Conservation (phyloP, 2,888 invertebrate genomes). For the Drosophila gaucha region DNA sequence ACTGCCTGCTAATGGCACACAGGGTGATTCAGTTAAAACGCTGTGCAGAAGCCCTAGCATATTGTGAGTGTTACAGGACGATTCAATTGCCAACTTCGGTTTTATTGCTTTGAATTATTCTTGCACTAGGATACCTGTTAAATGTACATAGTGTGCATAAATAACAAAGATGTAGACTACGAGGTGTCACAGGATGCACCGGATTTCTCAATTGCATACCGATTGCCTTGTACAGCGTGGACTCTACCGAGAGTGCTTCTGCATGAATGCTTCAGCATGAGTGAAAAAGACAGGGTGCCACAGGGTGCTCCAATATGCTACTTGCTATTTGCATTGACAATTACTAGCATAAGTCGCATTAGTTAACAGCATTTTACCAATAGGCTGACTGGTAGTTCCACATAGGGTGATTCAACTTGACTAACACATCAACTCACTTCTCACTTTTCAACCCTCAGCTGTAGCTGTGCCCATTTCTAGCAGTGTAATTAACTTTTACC, state of each 20-base stretch:
- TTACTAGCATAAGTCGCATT: too few relatives aligned
- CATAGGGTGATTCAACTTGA: neutral
- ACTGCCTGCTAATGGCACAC: neutral
- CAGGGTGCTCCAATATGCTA: too few relatives aligned
- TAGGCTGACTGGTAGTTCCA: neutral
- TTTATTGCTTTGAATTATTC: too few relatives aligned
- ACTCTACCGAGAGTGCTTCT: too few relatives aligned
- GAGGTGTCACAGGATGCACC: neutral
- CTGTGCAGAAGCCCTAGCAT: neutral
- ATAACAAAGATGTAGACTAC: too few relatives aligned
- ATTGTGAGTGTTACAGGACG: too few relatives aligned
- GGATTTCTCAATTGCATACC: too few relatives aligned
- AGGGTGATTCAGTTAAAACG: neutral
- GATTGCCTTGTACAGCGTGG: neutral
- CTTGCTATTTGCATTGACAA: too few relatives aligned
- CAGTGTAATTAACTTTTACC: constrained; percentile 42
- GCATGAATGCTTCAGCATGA: too few relatives aligned
- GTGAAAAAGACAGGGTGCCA: neutral
- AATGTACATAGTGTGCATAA: neutral
- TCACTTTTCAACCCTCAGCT: neutral
- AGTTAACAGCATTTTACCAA: too few relatives aligned
- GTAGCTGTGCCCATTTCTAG: constrained; percentile 14
- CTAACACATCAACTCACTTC: too few relatives aligned
- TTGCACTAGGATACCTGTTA: neutral
- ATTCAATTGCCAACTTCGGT: neutral